Conservation (phyloP, 2,888 invertebrate genomes). For the Amblyjoppa proteus region DNA sequence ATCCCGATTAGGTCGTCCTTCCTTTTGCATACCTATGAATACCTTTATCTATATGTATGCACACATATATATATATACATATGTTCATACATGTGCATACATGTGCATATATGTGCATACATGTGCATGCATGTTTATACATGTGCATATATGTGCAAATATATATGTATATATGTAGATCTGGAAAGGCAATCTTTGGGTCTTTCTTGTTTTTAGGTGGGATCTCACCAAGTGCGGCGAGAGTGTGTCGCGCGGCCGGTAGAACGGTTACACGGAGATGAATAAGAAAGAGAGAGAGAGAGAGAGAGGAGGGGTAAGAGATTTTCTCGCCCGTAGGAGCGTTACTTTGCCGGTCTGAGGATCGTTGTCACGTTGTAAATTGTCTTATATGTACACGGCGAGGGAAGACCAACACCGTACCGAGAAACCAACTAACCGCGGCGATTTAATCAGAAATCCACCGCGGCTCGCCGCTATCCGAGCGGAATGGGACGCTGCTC, state of each 20-base stretch:
- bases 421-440: slow-evolving; percentile 57
- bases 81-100: background rate
- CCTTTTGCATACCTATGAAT: slow-evolving; percentile 6
- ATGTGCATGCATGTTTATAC: background rate
- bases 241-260: background rate
- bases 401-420: slow-evolving; percentile 25
- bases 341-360: slow-evolving; percentile 57
- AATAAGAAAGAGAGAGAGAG: slow-evolving; percentile 24
- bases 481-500: background rate
- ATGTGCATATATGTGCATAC: background rate
- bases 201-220: slow-evolving; percentile 58
- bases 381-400: slow-evolving; percentile 41
- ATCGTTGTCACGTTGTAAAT: slow-evolving; percentile 69
- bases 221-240: slow-evolving; percentile 26
- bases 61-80: background rate
- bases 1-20: slow-evolving; percentile 67
- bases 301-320: slow-evolving; percentile 28
- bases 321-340: slow-evolving; percentile 60
- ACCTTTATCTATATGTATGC: background rate
- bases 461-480: slow-evolving; percentile 27
- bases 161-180: slow-evolving; percentile 37
- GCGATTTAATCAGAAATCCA: slow-evolving; percentile 65
- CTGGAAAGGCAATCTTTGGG: slow-evolving; percentile 58
- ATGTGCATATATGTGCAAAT: background rate
- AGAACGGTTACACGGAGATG: background rate